Evolutionary conservation across 2,797 vertebrate species (phyloP).

Genomic region (Epinephelus awoara): DNA sequence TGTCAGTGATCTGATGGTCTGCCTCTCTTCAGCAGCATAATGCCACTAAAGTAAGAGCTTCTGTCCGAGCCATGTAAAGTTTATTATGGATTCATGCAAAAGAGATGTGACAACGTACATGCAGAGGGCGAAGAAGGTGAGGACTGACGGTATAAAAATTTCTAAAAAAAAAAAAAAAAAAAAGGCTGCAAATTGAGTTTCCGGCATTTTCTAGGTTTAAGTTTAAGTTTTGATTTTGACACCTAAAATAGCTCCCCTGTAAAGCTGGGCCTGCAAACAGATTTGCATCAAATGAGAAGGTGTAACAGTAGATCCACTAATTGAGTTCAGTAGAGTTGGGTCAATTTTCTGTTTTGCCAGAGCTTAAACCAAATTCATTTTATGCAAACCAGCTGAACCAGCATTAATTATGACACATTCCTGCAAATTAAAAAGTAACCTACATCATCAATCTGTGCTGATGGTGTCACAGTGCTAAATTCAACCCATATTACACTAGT

Average conservation of each 20-base stretch:
- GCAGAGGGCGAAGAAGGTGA: neutral
- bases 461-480: no score
- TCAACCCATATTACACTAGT: no score
- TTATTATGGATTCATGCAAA: neutral
- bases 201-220: neutral
- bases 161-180: no score
- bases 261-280: neutral
- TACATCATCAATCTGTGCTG: no score
- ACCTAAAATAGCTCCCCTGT: neutral
- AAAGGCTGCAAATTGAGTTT: no score
- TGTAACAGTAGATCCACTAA: neutral
- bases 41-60: neutral
- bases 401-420: no score
- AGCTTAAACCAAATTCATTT: no score
- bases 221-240: neutral
- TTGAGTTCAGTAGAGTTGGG: neutral
- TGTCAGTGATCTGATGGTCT: slow-evolving; percentile 27
- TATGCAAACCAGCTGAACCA: no score
- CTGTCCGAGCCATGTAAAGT: neutral
- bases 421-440: no score
- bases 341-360: no score
- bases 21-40: neutral
- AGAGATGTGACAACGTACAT: neutral
- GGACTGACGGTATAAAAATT: neutral
- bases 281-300: neutral